Conservation (phyloP, 1,140 invertebrate genomes). For the Triops cancriformis region DNA sequence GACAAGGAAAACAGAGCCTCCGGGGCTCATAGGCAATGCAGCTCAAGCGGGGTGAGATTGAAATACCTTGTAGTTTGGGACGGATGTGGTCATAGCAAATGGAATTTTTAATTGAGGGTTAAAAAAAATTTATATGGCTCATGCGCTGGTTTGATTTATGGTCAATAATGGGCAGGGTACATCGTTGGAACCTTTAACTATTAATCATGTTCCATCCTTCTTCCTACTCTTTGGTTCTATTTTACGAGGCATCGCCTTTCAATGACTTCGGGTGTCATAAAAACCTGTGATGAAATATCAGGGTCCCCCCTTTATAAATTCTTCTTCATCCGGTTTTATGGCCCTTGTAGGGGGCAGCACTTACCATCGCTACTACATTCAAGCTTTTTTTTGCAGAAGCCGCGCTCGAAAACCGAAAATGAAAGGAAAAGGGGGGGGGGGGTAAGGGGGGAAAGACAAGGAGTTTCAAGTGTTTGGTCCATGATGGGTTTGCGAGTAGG, state of each 20-base stretch:
- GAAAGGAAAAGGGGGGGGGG: not conserved
- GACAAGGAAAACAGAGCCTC: not conserved
- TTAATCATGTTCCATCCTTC: not conserved
- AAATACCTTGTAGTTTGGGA: not conserved
- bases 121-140: not conserved
- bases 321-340: not conserved
- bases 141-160: conserved; percentile 3
- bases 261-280: conserved; percentile 5
- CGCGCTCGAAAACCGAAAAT: not conserved
- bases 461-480: not conserved
- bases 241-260: conserved; percentile 8
- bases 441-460: not conserved
- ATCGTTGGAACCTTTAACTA: conserved; percentile 1
- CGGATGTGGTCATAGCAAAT: conserved; percentile 10
- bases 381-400: not conserved
- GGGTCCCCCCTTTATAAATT: not conserved
- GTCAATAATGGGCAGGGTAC: conserved; percentile 13
- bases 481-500: not conserved
- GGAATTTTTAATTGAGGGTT: conserved; percentile 11
- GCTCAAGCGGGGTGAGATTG: not conserved
- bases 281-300: conserved; percentile 14
- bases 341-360: not conserved
- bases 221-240: not conserved
- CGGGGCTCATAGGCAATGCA: not conserved
- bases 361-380: not conserved